Base-by-base conservation (phyloP, 2,888 invertebrate genomes). In the Drosophila rellima region DNA sequence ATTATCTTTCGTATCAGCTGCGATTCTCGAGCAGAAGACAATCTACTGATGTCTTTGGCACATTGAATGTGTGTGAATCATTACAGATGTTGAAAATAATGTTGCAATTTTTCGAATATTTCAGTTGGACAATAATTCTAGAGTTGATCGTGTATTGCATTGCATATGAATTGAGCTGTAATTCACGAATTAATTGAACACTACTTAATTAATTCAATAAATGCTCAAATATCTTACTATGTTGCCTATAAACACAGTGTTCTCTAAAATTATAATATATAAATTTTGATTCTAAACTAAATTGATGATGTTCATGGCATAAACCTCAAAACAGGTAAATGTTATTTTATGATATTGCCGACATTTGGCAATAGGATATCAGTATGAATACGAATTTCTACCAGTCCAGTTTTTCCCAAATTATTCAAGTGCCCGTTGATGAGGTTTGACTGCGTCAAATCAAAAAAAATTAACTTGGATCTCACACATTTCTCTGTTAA, bases 1-100 rank as follows among this genome's bases (percentile, higher is more conserved):
- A 61, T 64, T 67, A 63, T 70, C 63, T 74, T n/a, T 54, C 33
- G 6, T 20, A 47, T 48, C 54, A 45, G 37, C 26, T 17, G 51
- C 17, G 39, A 39, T 52, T 23, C 51, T 29, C 26, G 11, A 26
- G 23, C n/a, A 31, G n/a, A 31, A 29, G 40, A 54, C 13, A 54
- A 18, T 29, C 17, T 18, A 4, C 7, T 8, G 11, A 7, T 13
- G 26, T 18, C 52, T 52, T 39, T 4, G 17, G 26, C 26, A 23
- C 44, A 8, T 23, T 44, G 26, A 26, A 26, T 26, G 26, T 2
- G 26, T 7, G 26, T 20, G 42, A 42, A 11, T 40, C 42, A 42
- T 18, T 23, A 13, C 6, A 13, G 18, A 20, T 18, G 18, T 18
- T 11, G 18, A 17, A 18, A 40, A 11, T 18, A 40, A 42, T 23